Percentiles rank a stretch among this genome's conserved stretches.
Conservation (phyloP, 2,113 vertebrate species). For the Macheiramphus alcinus region DNA sequence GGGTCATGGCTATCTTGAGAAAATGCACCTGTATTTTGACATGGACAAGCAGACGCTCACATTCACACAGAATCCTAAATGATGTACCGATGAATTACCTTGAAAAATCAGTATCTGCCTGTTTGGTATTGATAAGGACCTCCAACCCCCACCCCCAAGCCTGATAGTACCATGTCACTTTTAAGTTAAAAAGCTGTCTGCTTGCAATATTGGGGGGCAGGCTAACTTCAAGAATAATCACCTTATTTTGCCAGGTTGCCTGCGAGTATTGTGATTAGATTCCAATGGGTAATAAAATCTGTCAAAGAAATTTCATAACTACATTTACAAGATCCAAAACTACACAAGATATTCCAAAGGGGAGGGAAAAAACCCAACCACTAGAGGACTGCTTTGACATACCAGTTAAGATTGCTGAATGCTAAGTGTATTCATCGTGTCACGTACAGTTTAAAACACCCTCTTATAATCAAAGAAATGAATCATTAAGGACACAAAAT, state of each 20-base stretch:
- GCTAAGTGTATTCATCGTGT: not conserved
- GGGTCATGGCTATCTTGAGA: not conserved
- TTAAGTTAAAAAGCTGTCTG: not conserved
- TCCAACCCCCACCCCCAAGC: not conserved
- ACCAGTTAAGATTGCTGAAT: not conserved
- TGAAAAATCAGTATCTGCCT: not conserved
- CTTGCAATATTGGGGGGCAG: rapidly evolving
- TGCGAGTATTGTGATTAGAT: not conserved
- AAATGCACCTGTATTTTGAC: not conserved
- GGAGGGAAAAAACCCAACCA: no score
- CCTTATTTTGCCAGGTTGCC: not conserved
- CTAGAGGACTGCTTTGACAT: not conserved
- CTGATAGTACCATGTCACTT: not conserved
- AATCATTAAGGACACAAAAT: not conserved
- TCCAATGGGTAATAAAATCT: not conserved
- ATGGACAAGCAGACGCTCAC: not conserved
- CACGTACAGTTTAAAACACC: not conserved
- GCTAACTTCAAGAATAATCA: not conserved
- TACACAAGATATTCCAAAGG: not conserved
- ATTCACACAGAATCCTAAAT: not conserved
- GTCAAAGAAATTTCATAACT: not conserved
- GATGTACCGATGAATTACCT: not conserved
- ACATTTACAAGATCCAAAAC: not conserved
- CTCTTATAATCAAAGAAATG: not conserved
- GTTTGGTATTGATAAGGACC: not conserved